Percentiles rank a stretch among this genome's conserved stretches.
Evolutionary conservation across 2,888 invertebrate genomes (phyloP).

Genomic region (Morinoia aosen): DNA sequence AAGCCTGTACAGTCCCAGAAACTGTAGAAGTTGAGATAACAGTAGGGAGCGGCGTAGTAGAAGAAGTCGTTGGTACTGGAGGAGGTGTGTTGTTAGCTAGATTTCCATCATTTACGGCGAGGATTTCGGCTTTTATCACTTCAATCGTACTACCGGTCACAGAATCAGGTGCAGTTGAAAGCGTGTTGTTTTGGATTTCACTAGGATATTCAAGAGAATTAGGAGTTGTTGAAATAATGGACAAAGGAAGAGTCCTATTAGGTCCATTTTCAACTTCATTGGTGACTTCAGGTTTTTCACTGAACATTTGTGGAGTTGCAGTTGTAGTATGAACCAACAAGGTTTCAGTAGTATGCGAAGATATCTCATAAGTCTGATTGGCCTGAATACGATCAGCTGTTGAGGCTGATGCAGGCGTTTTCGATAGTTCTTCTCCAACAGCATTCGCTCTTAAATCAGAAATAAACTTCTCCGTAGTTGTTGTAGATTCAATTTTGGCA

Average conservation of each 20-base stretch:
- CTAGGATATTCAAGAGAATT: neutral
- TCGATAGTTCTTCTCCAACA: neutral
- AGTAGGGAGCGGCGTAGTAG: neutral
- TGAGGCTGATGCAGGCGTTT: neutral
- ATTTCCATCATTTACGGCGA: neutral
- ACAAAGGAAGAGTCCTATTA: neutral
- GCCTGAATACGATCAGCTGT: neutral
- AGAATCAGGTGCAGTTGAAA: neutral
- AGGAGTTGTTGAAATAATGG: conserved; percentile 31
- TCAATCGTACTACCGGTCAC: neutral
- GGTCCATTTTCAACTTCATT: conserved; percentile 16
- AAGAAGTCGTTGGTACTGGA: conserved; percentile 4
- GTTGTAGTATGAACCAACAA: neutral
- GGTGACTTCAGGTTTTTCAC: neutral
- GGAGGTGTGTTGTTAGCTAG: conserved; percentile 38
- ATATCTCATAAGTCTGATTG: neutral
- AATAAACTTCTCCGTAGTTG: neutral
- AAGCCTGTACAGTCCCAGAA: neutral
- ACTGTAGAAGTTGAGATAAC: neutral
- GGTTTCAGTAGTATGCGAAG: neutral
- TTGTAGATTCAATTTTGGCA: neutral
- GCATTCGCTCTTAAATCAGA: neutral
- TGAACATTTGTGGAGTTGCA: neutral
- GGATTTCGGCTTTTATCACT: conserved; percentile 31
- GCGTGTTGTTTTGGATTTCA: neutral